Conservation (phyloP, 2,888 invertebrate species). For the Pemphredon lugubris region DNA sequence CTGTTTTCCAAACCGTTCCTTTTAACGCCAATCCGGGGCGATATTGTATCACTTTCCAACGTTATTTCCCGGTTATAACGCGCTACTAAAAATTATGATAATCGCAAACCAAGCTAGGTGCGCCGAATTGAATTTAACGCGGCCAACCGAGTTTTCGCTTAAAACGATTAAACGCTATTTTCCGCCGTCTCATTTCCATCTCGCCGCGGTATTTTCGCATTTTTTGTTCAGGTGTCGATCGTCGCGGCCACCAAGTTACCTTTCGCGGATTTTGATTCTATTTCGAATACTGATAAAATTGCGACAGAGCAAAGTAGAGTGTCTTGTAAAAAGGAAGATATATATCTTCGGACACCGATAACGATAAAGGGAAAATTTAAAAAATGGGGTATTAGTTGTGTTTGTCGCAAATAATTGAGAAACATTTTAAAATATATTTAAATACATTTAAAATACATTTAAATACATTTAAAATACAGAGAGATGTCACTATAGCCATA, state of each 20-base stretch:
- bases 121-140: background rate
- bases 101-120: conserved; percentile 28
- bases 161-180: background rate
- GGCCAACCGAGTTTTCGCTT: background rate
- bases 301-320: background rate
- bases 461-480: too few species aligned
- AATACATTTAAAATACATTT: too few species aligned
- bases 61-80: conserved; percentile 7
- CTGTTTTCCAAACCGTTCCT: conserved; percentile 10
- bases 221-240: background rate
- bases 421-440: too few species aligned
- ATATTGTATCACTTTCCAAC: conserved; percentile 17
- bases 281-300: background rate
- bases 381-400: too few species aligned
- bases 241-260: background rate
- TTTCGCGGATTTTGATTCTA: background rate
- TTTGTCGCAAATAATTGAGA: too few species aligned
- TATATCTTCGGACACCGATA: too few species aligned
- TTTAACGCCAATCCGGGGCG: conserved; percentile 4
- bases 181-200: background rate
- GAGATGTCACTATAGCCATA: too few species aligned
- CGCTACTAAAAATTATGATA: conserved; percentile 49
- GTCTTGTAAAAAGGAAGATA: too few species aligned
- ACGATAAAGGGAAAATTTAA: too few species aligned
- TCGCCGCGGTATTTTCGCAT: background rate